Evolutionary conservation across 2,888 invertebrate species (phyloP).

Genomic region (Metalampra italica): DNA sequence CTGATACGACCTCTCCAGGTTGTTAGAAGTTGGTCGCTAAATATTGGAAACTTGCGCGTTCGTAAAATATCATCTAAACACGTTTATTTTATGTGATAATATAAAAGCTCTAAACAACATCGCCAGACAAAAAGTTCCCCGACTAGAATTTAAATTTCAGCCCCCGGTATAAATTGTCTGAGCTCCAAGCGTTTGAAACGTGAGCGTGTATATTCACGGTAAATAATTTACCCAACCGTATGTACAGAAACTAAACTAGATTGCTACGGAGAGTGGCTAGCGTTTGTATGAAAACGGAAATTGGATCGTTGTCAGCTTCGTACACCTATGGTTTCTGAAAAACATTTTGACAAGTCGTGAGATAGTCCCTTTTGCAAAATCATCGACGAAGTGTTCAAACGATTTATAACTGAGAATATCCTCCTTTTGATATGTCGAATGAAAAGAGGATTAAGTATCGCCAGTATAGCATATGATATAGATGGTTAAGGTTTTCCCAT

Average conservation of each 20-base stretch:
- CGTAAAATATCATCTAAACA: background rate
- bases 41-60: background rate
- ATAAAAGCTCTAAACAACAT: constrained; percentile 1
- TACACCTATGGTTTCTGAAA: background rate
- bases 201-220: no score
- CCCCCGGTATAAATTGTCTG: background rate
- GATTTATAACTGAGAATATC: no score
- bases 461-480: no score
- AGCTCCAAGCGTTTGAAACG: no score
- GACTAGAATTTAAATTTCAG: constrained; percentile 12
- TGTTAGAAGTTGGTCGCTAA: constrained; percentile 2
- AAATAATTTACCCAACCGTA: background rate
- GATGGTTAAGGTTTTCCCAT: no score
- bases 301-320: constrained; percentile 23
- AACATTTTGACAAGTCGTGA: no score
- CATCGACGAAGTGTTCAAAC: no score
- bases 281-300: constrained; percentile 35
- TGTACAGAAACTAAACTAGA: constrained; percentile 25
- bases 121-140: constrained; percentile 7
- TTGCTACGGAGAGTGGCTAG: constrained; percentile 9
- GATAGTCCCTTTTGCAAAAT: no score
- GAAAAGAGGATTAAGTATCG: no score
- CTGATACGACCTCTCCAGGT: background rate
- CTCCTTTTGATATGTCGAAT: no score
- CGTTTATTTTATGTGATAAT: constrained; percentile 1